Percentiles rank a stretch among this genome's conserved stretches.
These are phyloP conservation scores for Diabrotica undecimpunctata DNA, from an alignment of 1,140 invertebrate species.

Conservation along the genomic window DNA sequence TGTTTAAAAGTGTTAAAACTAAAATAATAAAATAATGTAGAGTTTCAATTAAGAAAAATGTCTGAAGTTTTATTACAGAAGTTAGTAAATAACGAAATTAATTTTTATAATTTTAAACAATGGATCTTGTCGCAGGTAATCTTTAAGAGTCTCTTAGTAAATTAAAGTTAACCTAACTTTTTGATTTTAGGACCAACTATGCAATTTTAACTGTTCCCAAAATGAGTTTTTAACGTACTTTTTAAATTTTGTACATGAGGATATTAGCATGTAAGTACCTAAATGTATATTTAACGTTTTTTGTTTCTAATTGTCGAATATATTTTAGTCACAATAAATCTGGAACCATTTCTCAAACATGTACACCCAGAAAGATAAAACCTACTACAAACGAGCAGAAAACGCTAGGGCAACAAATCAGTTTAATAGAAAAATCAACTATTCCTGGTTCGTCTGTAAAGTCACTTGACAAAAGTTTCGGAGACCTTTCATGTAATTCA, in stretches of 20 bases:
- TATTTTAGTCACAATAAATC: slow-evolving; percentile 23
- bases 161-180: slow-evolving; percentile 18
- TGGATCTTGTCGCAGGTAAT: slow-evolving; percentile 28
- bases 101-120: slow-evolving; percentile 19
- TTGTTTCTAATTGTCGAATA: slow-evolving; percentile 10
- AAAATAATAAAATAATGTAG: too few species aligned
- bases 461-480: slow-evolving; percentile 18
- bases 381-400: slow-evolving; percentile 6
- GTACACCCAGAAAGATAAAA: slow-evolving; percentile 26
- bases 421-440: slow-evolving; percentile 18
- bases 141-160: slow-evolving; percentile 9
- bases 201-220: slow-evolving; percentile 27
- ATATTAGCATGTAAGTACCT: slow-evolving; percentile 32
- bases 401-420: slow-evolving; percentile 11
- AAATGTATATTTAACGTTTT: slow-evolving; percentile 3
- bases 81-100: slow-evolving; percentile 24
- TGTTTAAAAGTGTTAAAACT: too few species aligned
- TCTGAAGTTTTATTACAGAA: slow-evolving; percentile 21
- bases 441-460: background rate
- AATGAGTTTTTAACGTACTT: slow-evolving; percentile 43
- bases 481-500: background rate
- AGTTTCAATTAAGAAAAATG: slow-evolving; percentile 16
- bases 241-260: slow-evolving; percentile 44
- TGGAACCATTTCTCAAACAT: slow-evolving; percentile 19
- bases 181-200: slow-evolving; percentile 28